Percentiles rank a stretch among this genome's conserved stretches.
Evolutionary conservation across 1,140 invertebrate species (phyloP).

Genomic region (Lucilia cuprina): DNA sequence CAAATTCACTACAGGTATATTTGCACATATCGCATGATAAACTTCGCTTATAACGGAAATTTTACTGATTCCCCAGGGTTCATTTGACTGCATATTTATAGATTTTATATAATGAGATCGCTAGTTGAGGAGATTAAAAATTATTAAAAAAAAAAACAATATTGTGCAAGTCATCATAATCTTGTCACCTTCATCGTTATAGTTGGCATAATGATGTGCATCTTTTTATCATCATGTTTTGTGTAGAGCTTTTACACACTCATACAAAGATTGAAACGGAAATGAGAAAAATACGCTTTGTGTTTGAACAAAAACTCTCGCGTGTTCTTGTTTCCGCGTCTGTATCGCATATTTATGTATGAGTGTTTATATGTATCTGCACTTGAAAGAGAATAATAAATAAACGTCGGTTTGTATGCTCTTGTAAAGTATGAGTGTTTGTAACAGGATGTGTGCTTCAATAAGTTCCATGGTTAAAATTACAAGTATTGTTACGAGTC

Average conservation of each 20-base stretch:
- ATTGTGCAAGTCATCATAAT: not conserved
- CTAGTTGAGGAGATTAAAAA: too few species aligned
- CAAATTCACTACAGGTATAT: too few species aligned
- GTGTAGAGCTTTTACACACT: not conserved
- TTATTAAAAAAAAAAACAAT: too few species aligned
- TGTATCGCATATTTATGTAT: not conserved
- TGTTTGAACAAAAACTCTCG: not conserved
- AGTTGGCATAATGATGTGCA: not conserved
- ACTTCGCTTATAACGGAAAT: too few species aligned
- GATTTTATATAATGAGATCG: too few species aligned
- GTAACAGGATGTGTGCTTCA: constrained; percentile 8
- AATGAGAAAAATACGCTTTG: constrained; percentile 26
- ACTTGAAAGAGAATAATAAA: not conserved
- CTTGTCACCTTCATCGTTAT: not conserved
- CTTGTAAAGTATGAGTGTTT: not conserved
- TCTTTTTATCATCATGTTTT: not conserved
- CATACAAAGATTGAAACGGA: constrained; percentile 9
- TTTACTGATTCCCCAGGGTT: too few species aligned
- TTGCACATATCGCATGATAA: too few species aligned
- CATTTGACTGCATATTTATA: too few species aligned
- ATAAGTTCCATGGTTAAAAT: constrained; percentile 14
- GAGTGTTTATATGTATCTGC: not conserved
- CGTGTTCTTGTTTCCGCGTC: not conserved
- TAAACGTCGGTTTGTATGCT: not conserved
- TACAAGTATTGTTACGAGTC: not conserved